These are phyloP conservation scores for Hirtodrosophila confusa DNA, from an alignment of 2,888 invertebrate genomes.

Conservation along the genomic window DNA sequence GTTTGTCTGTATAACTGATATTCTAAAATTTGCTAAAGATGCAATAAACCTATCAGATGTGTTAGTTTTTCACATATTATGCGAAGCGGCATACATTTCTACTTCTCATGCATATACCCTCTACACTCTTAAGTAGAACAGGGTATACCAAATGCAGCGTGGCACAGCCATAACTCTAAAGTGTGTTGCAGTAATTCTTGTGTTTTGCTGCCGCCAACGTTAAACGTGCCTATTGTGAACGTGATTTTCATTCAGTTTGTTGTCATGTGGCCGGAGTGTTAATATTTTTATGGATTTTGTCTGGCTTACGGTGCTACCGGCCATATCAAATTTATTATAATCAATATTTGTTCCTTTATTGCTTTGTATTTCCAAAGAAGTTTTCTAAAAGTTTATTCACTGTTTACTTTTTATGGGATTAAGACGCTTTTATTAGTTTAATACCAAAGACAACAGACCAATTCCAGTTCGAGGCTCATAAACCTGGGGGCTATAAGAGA, in stretches of 20 bases:
- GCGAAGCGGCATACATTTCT: too few species aligned
- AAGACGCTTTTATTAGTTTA: constrained; percentile 47
- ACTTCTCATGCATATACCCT: too few species aligned
- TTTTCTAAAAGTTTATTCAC: constrained; percentile 6
- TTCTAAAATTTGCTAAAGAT: too few species aligned
- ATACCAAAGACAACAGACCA: constrained; percentile 13
- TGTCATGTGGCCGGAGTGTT: constrained; percentile 52
- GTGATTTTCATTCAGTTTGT: constrained; percentile 45
- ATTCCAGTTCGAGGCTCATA: constrained; percentile 30
- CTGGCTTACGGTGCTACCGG: constrained; percentile 23
- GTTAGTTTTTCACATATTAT: too few species aligned
- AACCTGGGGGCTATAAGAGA: constrained; percentile 32
- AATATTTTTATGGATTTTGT: constrained; percentile 57
- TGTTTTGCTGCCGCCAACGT: constrained; percentile 17
- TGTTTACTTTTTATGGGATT: constrained; percentile 24
- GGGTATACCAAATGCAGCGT: constrained; percentile 15
- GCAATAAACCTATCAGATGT: too few species aligned
- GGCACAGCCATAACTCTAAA: constrained; percentile 45
- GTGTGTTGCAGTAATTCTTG: constrained; percentile 41
- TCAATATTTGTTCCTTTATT: constrained; percentile 34
- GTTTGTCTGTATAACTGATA: too few species aligned
- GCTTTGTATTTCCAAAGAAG: constrained; percentile 28
- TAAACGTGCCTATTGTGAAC: constrained; percentile 68
- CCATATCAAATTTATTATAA: constrained; percentile 38
- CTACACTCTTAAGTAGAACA: background rate